phyloP scores from a whole-genome alignment of 2,797 vertebrate species.

The Kryptolebias ocellatus region DNA sequence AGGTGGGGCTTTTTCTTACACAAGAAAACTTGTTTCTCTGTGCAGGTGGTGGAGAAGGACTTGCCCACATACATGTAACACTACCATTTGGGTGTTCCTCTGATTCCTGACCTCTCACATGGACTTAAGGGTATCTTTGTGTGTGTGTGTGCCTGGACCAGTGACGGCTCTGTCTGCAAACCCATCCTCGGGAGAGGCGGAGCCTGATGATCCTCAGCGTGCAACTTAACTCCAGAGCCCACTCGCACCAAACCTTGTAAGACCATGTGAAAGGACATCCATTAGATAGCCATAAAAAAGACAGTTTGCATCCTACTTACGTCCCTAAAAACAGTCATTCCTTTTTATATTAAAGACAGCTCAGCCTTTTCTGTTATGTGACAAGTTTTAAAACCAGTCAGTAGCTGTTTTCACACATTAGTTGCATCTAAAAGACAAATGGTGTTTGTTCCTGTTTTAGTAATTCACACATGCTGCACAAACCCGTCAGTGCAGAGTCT shows the following conservation, averaged over 20 bases:
- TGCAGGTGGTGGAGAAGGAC: constrained; percentile 86
- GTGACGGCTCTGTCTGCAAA: constrained; percentile 89
- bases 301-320: background rate
- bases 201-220: constrained; percentile 85
- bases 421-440: background rate
- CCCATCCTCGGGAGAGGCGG: constrained; percentile 82
- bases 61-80: constrained; percentile 85
- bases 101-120: constrained; percentile 35
- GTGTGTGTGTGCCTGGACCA: constrained; percentile 68
- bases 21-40: constrained; percentile 22
- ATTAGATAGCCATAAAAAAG: background rate
- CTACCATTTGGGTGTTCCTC: background rate
- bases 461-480: background rate
- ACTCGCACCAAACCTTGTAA: constrained; percentile 34
- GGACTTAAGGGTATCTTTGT: constrained; percentile 44
- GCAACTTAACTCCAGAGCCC: constrained; percentile 77
- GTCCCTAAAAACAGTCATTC: constrained; percentile 32
- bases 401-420: background rate
- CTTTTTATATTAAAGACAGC: constrained; percentile 2
- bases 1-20: background rate
- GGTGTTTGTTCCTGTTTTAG: background rate
- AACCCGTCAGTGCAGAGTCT: too few species aligned
- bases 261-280: constrained; percentile 38
- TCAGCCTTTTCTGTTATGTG: background rate
- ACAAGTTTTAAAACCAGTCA: constrained; percentile 9